phyloP scores from a whole-genome alignment of 2,888 invertebrate genomes.

The Isotomurus palustris region DNA sequence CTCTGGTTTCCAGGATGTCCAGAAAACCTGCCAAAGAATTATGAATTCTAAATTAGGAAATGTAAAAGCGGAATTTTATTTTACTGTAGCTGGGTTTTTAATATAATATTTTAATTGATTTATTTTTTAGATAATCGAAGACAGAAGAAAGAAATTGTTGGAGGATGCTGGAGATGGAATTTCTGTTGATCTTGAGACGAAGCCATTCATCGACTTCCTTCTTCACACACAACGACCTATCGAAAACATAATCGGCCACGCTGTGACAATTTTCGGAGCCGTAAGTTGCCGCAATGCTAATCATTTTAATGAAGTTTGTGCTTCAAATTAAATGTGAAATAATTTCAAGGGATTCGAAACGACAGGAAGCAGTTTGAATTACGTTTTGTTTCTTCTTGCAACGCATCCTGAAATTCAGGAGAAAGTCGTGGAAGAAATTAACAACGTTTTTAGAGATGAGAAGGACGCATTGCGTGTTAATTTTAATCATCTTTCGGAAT shows the following conservation, averaged over 20 bases:
- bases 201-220: background rate
- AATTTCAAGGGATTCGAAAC: slow-evolving; percentile 5
- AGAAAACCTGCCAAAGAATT: too few species aligned
- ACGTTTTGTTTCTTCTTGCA: background rate
- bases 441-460: background rate
- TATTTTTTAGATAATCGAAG: background rate
- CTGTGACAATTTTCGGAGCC: slow-evolving; percentile 1
- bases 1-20: too few species aligned
- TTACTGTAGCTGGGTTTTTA: too few species aligned
- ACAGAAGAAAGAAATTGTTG: background rate
- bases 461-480: background rate
- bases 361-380: background rate
- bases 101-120: too few species aligned
- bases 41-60: background rate
- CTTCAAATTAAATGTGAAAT: background rate
- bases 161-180: background rate
- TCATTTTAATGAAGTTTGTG: background rate
- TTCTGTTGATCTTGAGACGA: background rate
- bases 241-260: background rate
- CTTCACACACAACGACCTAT: background rate
- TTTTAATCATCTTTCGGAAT: background rate
- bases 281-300: background rate
- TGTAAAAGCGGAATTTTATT: too few species aligned
- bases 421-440: background rate
- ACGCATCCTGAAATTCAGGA: background rate